These are phyloP conservation scores for Myotis planiceps DNA, from an alignment of 2,797 vertebrate genomes.

Conservation along the genomic window DNA sequence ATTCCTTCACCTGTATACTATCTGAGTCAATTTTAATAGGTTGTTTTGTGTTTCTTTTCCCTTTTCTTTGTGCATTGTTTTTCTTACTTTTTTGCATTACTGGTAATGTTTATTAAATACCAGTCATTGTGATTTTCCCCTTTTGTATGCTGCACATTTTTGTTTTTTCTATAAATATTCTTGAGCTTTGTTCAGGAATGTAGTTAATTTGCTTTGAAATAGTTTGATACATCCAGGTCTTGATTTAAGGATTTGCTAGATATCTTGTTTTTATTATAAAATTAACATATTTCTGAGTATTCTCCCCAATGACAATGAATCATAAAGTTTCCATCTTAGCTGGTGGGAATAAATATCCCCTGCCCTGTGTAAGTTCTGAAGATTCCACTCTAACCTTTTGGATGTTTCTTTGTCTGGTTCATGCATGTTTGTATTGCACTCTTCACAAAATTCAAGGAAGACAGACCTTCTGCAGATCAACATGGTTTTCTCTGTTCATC, in stretches of 20 bases:
- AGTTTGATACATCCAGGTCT: not conserved
- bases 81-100: not conserved
- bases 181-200: not conserved
- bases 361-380: not conserved
- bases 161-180: not conserved
- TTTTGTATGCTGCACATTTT: not conserved
- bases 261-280: not conserved
- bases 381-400: not conserved
- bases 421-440: not conserved
- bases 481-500: not conserved
- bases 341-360: not conserved
- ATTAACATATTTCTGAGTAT: not conserved
- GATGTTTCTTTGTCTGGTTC: not conserved
- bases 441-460: not conserved
- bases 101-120: not conserved
- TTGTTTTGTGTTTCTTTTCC: not conserved
- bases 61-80: not conserved
- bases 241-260: not conserved
- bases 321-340: not conserved
- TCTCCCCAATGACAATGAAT: not conserved
- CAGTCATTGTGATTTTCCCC: not conserved
- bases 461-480: not conserved
- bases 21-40: not conserved
- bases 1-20: not conserved
- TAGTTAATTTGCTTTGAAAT: not conserved